These are phyloP conservation scores for Drosophila malerkotliana DNA, from an alignment of 1,140 invertebrate species.

Conservation along the genomic window DNA sequence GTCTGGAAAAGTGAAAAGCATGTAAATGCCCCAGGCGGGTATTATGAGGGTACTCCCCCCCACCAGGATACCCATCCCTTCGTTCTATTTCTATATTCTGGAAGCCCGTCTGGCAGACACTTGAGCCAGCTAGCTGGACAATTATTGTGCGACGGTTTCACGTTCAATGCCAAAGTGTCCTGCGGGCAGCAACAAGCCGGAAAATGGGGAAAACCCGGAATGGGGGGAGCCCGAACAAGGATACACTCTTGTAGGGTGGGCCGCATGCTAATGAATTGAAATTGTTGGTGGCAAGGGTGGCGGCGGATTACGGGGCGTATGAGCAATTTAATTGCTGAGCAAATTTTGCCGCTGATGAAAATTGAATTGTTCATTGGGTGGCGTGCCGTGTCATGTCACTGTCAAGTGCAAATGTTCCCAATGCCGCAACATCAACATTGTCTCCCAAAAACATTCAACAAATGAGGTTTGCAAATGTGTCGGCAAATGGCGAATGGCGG, in stretches of 20 bases:
- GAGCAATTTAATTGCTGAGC: constrained; percentile 68
- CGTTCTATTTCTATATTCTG: constrained; percentile 9
- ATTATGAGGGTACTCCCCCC: constrained; percentile 28
- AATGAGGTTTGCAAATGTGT: constrained; percentile 58
- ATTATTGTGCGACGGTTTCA: constrained; percentile 47
- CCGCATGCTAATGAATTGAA: constrained; percentile 79
- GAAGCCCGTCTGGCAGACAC: constrained; percentile 53
- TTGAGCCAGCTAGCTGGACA: constrained; percentile 58
- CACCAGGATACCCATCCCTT: not conserved
- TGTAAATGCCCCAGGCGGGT: constrained; percentile 66
- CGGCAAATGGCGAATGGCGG: constrained; percentile 15
- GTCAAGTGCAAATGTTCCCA: constrained; percentile 71
- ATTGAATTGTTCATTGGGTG: constrained; percentile 48
- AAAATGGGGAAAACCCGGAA: constrained; percentile 25
- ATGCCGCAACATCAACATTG: constrained; percentile 58
- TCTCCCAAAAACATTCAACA: constrained; percentile 38
- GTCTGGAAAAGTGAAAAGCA: constrained; percentile 75
- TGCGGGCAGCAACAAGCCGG: constrained; percentile 38
- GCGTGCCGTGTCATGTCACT: constrained; percentile 60
- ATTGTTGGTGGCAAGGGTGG: constrained; percentile 34
- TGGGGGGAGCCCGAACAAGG: constrained; percentile 7
- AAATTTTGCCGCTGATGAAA: constrained; percentile 54
- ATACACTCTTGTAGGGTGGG: constrained; percentile 12
- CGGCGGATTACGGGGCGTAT: constrained; percentile 45
- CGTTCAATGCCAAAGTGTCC: constrained; percentile 53